Percentiles rank a stretch among this genome's conserved stretches.
Conservation (phyloP, 2,797 vertebrate genomes). For the Tenualosa thibaudeaui region DNA sequence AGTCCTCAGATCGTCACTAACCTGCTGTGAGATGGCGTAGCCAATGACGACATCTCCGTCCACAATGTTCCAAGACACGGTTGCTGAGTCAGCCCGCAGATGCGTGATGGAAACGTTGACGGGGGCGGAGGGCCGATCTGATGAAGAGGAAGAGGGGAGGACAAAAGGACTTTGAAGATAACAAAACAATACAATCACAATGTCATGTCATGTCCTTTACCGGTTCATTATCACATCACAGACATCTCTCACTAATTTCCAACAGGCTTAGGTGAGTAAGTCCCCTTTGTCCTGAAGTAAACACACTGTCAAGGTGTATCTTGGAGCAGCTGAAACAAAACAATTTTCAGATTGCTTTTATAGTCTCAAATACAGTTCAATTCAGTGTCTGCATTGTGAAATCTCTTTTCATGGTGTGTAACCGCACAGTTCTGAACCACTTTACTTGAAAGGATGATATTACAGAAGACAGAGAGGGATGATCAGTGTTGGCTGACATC, state of each 20-base stretch:
- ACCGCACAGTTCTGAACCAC: not conserved
- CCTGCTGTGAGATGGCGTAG: conserved; percentile 95
- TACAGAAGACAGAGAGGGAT: not conserved
- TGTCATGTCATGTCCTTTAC: not conserved
- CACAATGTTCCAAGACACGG: conserved; percentile 93
- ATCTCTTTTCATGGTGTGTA: not conserved
- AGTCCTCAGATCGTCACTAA: conserved; percentile 54
- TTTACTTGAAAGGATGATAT: conserved; percentile 14
- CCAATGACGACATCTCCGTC: conserved; percentile 94
- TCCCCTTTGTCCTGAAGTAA: not conserved
- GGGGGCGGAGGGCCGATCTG: conserved; percentile 81
- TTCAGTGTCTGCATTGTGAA: not conserved
- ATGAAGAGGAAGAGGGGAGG: conserved; percentile 20
- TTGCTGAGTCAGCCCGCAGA: conserved; percentile 91
- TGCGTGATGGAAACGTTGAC: conserved; percentile 95
- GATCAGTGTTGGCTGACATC: not conserved
- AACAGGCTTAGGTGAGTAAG: not conserved
- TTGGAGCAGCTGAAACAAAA: not conserved
- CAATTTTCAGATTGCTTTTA: not conserved
- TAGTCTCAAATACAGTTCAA: not conserved
- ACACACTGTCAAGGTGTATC: not conserved
- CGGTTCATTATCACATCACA: not conserved
- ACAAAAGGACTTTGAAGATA: conserved; percentile 21
- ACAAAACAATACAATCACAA: conserved; percentile 3
- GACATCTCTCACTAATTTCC: not conserved